A percentile compares a stretch with the other conserved stretches of the same genome.
Conservation (phyloP, 2,113 vertebrate species). For the Parus major region DNA sequence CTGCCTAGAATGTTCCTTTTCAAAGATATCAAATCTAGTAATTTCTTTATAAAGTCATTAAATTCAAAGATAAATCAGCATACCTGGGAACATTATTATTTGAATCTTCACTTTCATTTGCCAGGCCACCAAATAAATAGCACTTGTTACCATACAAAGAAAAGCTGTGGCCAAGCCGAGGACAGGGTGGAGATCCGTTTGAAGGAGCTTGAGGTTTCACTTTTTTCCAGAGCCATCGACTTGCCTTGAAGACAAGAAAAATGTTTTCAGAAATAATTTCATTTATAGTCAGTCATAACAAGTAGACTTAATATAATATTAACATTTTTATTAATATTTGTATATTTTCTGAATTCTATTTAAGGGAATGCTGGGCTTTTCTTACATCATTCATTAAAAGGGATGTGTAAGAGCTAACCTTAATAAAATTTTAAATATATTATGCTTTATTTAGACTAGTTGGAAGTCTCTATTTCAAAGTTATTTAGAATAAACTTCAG, state of each 20-base stretch:
- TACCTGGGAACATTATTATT: constrained; percentile 95
- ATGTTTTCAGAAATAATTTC: neutral
- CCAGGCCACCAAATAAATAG: constrained; percentile 88
- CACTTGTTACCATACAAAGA: constrained; percentile 89
- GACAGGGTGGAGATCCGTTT: constrained; percentile 84
- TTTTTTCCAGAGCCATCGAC: constrained; percentile 98
- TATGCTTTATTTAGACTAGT: neutral
- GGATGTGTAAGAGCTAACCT: neutral
- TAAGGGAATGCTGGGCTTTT: neutral
- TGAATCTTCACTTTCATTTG: constrained; percentile 90
- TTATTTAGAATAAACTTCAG: neutral
- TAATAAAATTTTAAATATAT: neutral
- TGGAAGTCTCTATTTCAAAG: neutral
- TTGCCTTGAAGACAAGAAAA: constrained; percentile 81
- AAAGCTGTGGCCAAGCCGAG: constrained; percentile 89
- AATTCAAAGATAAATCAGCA: neutral
- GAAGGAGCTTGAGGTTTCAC: constrained; percentile 87
- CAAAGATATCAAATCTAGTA: neutral
- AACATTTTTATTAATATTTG: neutral
- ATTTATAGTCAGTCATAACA: neutral
- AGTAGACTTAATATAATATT: neutral
- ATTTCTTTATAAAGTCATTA: neutral
- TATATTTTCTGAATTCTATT: neutral
- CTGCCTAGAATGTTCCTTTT: neutral
- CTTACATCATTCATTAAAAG: neutral